These are phyloP conservation scores for Drosophila eohydei DNA, from an alignment of 2,888 invertebrate genomes.

Conservation along the genomic window DNA sequence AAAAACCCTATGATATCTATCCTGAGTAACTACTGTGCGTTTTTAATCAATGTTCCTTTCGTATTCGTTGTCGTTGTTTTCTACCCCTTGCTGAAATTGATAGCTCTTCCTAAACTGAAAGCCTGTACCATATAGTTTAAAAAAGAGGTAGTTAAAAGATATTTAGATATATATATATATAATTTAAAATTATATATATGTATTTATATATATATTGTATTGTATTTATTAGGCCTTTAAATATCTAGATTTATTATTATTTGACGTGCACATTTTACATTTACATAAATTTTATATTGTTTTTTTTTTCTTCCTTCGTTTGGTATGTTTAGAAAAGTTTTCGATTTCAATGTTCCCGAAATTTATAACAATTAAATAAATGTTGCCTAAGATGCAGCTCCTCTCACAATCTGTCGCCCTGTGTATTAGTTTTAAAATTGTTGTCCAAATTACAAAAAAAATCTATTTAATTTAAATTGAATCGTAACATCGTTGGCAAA, in stretches of 20 bases:
- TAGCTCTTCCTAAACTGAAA: background rate
- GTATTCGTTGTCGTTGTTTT: too few species aligned
- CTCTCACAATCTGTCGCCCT: constrained; percentile 8
- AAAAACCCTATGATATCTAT: background rate
- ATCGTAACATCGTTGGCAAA: constrained; percentile 18
- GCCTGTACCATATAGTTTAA: background rate
- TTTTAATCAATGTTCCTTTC: too few species aligned
- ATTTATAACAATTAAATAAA: constrained; percentile 74
- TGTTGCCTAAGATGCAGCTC: constrained; percentile 57
- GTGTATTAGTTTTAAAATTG: constrained; percentile 25
- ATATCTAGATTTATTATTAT: constrained; percentile 79
- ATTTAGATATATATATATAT: constrained; percentile 38
- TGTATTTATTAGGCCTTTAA: constrained; percentile 78
- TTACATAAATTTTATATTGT: constrained; percentile 68
- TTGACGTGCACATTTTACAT: constrained; percentile 81
- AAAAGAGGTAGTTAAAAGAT: constrained; percentile 6
- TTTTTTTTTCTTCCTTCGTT: constrained; percentile 27
- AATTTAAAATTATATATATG: constrained; percentile 33
- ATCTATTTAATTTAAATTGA: constrained; percentile 22
- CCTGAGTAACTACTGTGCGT: too few species aligned
- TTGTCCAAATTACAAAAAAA: constrained; percentile 27
- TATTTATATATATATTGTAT: constrained; percentile 62
- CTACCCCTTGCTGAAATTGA: background rate
- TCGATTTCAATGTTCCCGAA: constrained; percentile 75
- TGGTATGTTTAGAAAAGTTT: constrained; percentile 55